A percentile compares a stretch with the other conserved stretches of the same genome.
phyloP scores from a whole-genome alignment of 2,113 vertebrate genomes.

The Forbesichthys papilliferus region DNA sequence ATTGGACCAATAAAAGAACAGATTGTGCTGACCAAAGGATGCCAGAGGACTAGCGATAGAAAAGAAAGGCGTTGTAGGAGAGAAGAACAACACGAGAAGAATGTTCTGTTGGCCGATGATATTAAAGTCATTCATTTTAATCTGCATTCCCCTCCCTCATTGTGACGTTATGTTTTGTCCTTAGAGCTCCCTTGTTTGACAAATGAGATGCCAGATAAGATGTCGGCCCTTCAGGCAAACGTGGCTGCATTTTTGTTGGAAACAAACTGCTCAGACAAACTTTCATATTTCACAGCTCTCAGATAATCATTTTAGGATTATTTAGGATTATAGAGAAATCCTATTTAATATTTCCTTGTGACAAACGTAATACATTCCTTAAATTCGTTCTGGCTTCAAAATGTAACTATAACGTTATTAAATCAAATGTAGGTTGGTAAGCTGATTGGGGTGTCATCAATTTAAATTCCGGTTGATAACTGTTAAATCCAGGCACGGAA shows the following conservation, averaged over 20 bases:
- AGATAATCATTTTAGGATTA: too few relatives aligned
- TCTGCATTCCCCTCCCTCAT: neutral
- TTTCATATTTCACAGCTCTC: neutral
- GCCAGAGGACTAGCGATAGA: neutral
- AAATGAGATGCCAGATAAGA: neutral
- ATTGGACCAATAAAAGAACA: conserved; percentile 68
- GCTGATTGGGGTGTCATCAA: conserved; percentile 37
- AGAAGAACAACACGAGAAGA: neutral
- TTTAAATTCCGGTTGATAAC: conserved; percentile 35
- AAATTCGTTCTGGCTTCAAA: conserved; percentile 35
- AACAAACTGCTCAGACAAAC: neutral
- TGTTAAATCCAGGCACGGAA: conserved; percentile 3
- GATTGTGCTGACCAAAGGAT: conserved; percentile 26
- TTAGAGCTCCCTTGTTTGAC: neutral
- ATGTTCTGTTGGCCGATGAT: neutral
- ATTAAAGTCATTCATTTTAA: neutral
- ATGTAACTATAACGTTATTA: conserved; percentile 36
- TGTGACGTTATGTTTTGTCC: neutral
- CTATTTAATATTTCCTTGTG: neutral
- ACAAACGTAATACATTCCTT: neutral
- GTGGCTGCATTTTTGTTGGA: neutral
- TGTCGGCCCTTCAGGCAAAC: neutral
- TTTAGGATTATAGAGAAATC: conserved; percentile 11
- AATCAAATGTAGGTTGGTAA: conserved; percentile 40
- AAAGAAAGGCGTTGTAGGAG: conserved; percentile 5